Base-by-base conservation (phyloP, 2,888 invertebrate genomes). In the Mesopsocus fuscifrons region DNA sequence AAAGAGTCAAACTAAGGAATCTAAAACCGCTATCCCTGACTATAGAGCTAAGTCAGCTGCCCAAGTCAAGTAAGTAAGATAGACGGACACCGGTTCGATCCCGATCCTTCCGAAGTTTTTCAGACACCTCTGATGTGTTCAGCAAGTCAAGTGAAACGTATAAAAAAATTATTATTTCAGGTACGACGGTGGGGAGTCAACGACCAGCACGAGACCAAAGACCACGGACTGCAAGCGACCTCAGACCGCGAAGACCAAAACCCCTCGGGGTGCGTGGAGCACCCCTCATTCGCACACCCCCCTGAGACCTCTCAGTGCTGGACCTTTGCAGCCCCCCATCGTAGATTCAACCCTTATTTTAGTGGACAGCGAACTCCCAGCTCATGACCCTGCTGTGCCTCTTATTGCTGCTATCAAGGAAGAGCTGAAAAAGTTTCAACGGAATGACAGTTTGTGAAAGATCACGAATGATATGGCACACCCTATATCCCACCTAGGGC, bases 391-490 rank as follows among this genome's bases (percentile, higher is more conserved):
- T 0, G 84, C 85, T 0, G 71, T 83, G 11, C 84, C 85, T 0
- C 67, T 87, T 20, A 85, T 88, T 52, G 74, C 78, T 34, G 83
- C 85, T 48, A 87, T 88, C 55, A 84, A 82, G 59, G 74, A 72
- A 47, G 87, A 88, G 51, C 54, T 62, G 43, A 55, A 57, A 43
- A 52, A 50, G 43, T 52, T 54, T 38, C 51, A 38, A 18, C 8
- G 26, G n/a, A n/a, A n/a, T n/a, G n/a, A n/a, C n/a, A n/a, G n/a
- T n/a, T n/a, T n/a, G n/a, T n/a, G n/a, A n/a, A n/a, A n/a, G n/a
- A n/a, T n/a, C n/a, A n/a, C n/a, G n/a, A n/a, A n/a, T n/a, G n/a
- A n/a, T n/a, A n/a, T n/a, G n/a, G n/a, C n/a, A n/a, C n/a, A n/a
- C n/a, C n/a, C n/a, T n/a, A n/a, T n/a, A n/a, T n/a, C n/a, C n/a